These are phyloP conservation scores for Periophthalmus modestus DNA, from an alignment of 2,113 vertebrate genomes.

Conservation along the genomic window DNA sequence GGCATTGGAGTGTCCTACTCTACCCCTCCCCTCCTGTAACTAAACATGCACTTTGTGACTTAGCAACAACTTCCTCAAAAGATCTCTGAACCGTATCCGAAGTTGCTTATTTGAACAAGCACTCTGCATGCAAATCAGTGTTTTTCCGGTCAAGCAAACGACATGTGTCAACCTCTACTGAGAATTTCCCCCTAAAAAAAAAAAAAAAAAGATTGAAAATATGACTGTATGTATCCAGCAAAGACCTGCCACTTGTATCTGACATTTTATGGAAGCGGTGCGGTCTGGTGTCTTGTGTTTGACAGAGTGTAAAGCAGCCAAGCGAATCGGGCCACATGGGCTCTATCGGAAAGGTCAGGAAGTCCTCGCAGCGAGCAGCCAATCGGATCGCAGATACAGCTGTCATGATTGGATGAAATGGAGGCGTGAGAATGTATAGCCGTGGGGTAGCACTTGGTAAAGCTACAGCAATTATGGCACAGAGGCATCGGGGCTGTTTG, in stretches of 20 bases:
- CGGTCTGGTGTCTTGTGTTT: conserved; percentile 60
- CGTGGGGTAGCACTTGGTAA: conserved; percentile 36
- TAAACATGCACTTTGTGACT: conserved; percentile 15
- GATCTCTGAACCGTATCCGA: conserved; percentile 40
- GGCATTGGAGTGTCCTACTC: conserved; percentile 36
- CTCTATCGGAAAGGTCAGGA: conserved; percentile 66
- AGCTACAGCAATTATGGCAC: conserved; percentile 52
- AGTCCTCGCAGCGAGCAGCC: conserved; percentile 45
- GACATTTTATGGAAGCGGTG: conserved; percentile 60
- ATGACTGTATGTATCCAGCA: conserved; percentile 37
- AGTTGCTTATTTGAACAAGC: conserved; percentile 55
- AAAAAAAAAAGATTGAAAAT: conserved; percentile 35
- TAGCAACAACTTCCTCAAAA: conserved; percentile 17
- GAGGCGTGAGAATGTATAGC: conserved; percentile 26
- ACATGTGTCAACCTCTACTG: conserved; percentile 57
- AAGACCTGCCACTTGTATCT: conserved; percentile 59
- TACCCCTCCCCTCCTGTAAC: conserved; percentile 18
- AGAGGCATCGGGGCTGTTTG: conserved; percentile 42
- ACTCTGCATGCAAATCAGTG: conserved; percentile 57
- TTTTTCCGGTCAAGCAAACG: conserved; percentile 54
- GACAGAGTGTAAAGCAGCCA: conserved; percentile 71
- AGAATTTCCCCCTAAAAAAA: conserved; percentile 51
- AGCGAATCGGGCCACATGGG: conserved; percentile 66
- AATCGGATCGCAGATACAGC: conserved; percentile 59
- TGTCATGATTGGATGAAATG: conserved; percentile 49